Conservation (phyloP, 1,140 invertebrate species). For the Ganaspis sp. region DNA sequence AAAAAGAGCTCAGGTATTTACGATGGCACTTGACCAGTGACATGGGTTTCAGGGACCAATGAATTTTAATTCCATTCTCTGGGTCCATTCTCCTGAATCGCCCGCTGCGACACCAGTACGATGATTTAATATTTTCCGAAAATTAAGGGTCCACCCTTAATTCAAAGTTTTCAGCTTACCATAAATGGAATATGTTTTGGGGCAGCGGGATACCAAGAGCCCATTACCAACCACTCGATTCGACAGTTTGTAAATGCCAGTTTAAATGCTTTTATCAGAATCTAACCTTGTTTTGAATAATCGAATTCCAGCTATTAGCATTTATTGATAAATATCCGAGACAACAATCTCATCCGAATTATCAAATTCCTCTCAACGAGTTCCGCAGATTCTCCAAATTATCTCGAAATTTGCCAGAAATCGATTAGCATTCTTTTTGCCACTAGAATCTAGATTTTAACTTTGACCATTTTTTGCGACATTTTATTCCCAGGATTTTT, state of each 20-base stretch:
- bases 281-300: constrained; percentile 13
- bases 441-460: no score
- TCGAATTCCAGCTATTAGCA: constrained; percentile 8
- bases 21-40: constrained; percentile 75
- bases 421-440: constrained; percentile 1
- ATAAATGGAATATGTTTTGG: constrained; percentile 61
- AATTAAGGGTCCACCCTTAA: constrained; percentile 73
- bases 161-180: constrained; percentile 60
- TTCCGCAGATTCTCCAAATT: not conserved
- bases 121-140: constrained; percentile 77
- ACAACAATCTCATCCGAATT: not conserved
- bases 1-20: constrained; percentile 70
- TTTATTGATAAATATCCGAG: not conserved
- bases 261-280: constrained; percentile 34
- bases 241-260: constrained; percentile 50
- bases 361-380: not conserved
- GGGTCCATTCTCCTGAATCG: constrained; percentile 57
- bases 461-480: no score
- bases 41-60: constrained; percentile 75
- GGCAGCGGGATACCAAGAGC: constrained; percentile 56
- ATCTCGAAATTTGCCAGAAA: not conserved
- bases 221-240: constrained; percentile 48
- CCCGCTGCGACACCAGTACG: constrained; percentile 73
- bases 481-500: no score
- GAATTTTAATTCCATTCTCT: constrained; percentile 75